Conservation (phyloP, 2,888 invertebrate species). For the Capitulum mitella region DNA sequence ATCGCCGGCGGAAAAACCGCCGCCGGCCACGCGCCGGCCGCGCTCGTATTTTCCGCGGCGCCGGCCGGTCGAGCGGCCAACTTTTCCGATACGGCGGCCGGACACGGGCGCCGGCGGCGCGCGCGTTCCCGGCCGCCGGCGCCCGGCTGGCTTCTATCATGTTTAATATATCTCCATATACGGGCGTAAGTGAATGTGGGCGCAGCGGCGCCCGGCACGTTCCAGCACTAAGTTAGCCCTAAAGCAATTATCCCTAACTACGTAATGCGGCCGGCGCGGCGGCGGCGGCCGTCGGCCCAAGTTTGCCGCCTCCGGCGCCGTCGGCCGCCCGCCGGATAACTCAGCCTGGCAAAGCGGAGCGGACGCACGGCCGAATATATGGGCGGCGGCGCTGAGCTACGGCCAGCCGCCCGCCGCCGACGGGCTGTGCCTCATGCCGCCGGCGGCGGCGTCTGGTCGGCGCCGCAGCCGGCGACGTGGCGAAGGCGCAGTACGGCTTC, state of each 20-base stretch:
- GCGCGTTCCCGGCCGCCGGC: not conserved
- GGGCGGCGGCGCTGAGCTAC: not conserved
- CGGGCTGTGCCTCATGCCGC: not conserved
- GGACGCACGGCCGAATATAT: not conserved
- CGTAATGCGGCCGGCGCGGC: not conserved
- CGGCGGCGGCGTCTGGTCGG: not conserved
- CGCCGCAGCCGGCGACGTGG: too few species aligned
- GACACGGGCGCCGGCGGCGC: not conserved
- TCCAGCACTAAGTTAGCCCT: slow-evolving; percentile 15
- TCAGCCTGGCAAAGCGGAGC: not conserved
- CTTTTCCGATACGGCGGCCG: not conserved
- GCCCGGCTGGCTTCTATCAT: not conserved
- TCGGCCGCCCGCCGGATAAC: not conserved
- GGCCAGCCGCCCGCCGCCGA: not conserved
- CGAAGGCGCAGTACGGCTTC: too few species aligned
- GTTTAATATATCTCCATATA: slow-evolving; percentile 20
- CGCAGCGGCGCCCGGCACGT: not conserved
- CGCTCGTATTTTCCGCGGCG: not conserved
- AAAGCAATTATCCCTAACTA: slow-evolving; percentile 12
- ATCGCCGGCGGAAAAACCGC: not conserved
- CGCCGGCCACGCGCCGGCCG: not conserved
- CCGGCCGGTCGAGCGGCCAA: not conserved
- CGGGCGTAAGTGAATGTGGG: slow-evolving; percentile 19
- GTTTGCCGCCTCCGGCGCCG: not conserved
- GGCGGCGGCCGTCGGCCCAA: not conserved